Evolutionary conservation across 2,888 invertebrate species (phyloP), one percentile per base, ranked within the genome.

Genomic region (Pimpla rufipes): DNA sequence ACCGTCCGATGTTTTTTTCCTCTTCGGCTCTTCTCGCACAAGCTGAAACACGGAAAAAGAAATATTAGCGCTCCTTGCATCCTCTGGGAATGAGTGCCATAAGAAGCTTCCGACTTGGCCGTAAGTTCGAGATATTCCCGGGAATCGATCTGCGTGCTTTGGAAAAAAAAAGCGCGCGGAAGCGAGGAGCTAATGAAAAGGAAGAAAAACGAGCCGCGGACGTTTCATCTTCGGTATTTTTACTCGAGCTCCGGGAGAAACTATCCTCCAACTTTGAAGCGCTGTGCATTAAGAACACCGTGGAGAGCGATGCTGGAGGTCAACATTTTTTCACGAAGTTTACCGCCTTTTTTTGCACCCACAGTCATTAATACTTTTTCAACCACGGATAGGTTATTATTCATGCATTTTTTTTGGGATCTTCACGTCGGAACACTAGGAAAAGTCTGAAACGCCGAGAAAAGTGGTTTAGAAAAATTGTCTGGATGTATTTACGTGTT

Each of bases 51-150:
- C 11, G 7, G 45, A 78, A 40, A 62, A 50, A 62, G 62, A 75
- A 75, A 75, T 55, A 62, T 74, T 52, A 68, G 75, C 45, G 55
- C 62, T 42, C 52, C 8, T 23, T 35, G 21, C 52, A 16, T 23
- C 52, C 13, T 35, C 16, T 3, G 62, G 23, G 11, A 62, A 71
- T 71, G 42, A 52, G 42, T 55, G 29, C 64, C 37, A 37, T 50
- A 59, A 71, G 52, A 21, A 57, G 29, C 47, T 55, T 16, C 55
- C 18, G 7, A 13, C n/a, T 40, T 40, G 5, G 68, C 11, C 7
- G 5, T 21, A 70, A 70, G 37, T 55, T 70, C n/a, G 21, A 23
- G 40, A 55, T 21, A 21, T 23, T 10, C 42, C 37, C 21, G n/a
- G n/a, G 8, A 37, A 21, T 57, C 55, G 8, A 55, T 70, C 18